These are phyloP conservation scores for Scaptomyza tumidula DNA, from an alignment of 2,888 invertebrate genomes.

Conservation along the genomic window DNA sequence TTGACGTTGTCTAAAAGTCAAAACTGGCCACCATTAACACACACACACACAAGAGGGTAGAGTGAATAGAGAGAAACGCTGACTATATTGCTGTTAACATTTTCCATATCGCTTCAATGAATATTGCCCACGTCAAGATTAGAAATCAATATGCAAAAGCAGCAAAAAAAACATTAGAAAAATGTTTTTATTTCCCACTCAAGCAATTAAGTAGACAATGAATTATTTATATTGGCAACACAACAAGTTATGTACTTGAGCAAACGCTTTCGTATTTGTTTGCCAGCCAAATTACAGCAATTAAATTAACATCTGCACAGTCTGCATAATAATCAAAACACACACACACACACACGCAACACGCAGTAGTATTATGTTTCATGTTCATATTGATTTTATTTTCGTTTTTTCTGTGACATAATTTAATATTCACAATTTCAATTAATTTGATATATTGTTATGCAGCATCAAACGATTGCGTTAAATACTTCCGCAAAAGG, in stretches of 20 bases:
- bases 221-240: constrained; percentile 51
- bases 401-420: background rate
- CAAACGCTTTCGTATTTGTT: constrained; percentile 4
- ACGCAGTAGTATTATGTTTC: no score
- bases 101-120: constrained; percentile 30
- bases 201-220: constrained; percentile 51
- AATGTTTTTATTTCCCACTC: constrained; percentile 7
- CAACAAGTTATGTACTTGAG: background rate
- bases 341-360: background rate
- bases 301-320: constrained; percentile 9
- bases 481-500: background rate
- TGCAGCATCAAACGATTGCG: constrained; percentile 7
- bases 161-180: constrained; percentile 26
- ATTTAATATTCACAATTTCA: background rate
- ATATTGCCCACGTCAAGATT: constrained; percentile 45
- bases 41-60: background rate
- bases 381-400: background rate
- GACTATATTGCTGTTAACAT: constrained; percentile 51
- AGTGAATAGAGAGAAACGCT: constrained; percentile 21
- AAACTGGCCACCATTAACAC: constrained; percentile 40
- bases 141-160: constrained; percentile 57
- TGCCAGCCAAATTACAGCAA: background rate
- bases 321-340: background rate
- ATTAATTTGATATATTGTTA: constrained; percentile 1
- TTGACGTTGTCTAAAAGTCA: constrained; percentile 51